These are phyloP conservation scores for Hypsibius dujardini DNA, from an alignment of 1,140 invertebrate species.

Conservation along the genomic window DNA sequence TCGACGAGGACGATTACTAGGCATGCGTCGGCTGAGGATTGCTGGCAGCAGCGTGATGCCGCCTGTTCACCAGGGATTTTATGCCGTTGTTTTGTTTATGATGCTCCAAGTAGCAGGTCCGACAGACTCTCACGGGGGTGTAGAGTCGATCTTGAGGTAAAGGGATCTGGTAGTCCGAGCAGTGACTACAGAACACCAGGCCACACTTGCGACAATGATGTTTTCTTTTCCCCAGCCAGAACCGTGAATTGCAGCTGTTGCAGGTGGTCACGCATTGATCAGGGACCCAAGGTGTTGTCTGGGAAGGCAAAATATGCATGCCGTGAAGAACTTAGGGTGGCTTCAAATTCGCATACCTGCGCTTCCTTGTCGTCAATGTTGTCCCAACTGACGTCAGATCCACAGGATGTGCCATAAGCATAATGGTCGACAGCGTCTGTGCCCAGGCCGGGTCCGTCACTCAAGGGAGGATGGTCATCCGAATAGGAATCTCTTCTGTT, in stretches of 20 bases:
- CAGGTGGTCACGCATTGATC: slow-evolving; percentile 64
- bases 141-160: slow-evolving; percentile 60
- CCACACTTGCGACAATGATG: slow-evolving; percentile 68
- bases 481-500: background rate
- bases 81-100: slow-evolving; percentile 16
- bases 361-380: slow-evolving; percentile 47
- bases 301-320: background rate
- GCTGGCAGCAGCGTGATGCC: background rate
- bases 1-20: too few species aligned
- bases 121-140: slow-evolving; percentile 59
- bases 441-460: slow-evolving; percentile 29
- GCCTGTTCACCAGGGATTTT: background rate
- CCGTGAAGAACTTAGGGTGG: background rate
- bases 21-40: slow-evolving; percentile 1
- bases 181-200: slow-evolving; percentile 65
- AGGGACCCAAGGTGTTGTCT: slow-evolving; percentile 54
- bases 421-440: slow-evolving; percentile 31
- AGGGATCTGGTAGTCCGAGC: slow-evolving; percentile 56
- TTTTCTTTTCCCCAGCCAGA: slow-evolving; percentile 57
- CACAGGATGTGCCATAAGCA: slow-evolving; percentile 34
- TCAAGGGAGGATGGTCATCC: slow-evolving; percentile 16
- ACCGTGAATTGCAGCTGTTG: slow-evolving; percentile 55
- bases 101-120: slow-evolving; percentile 35
- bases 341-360: slow-evolving; percentile 31
- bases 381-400: slow-evolving; percentile 50